phyloP scores from a whole-genome alignment of 2,113 vertebrate species.

The Kryptolebias marmoratus region DNA sequence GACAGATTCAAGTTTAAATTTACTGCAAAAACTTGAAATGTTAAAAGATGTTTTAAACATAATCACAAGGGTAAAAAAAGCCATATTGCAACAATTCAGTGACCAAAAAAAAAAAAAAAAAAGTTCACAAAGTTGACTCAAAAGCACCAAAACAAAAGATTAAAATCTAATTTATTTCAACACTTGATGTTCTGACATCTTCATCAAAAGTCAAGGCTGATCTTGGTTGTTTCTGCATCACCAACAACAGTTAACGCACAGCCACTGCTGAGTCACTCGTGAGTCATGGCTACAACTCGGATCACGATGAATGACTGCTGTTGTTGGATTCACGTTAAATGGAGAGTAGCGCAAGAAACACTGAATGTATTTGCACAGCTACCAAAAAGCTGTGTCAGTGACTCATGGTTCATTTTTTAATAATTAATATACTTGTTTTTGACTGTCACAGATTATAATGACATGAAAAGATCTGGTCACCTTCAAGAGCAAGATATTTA shows the following conservation, averaged over 20 bases:
- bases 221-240: background rate
- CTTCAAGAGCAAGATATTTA: too few species aligned
- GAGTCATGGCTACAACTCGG: slow-evolving; percentile 17
- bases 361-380: background rate
- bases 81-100: background rate
- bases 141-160: slow-evolving; percentile 2
- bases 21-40: too few species aligned
- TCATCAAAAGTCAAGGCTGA: slow-evolving; percentile 10
- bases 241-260: slow-evolving; percentile 13
- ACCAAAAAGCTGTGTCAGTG: background rate
- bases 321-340: slow-evolving; percentile 2
- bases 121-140: background rate
- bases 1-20: too few species aligned
- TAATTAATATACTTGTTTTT: too few species aligned
- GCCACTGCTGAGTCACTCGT: slow-evolving; percentile 15
- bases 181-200: background rate
- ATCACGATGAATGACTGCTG: slow-evolving; percentile 3
- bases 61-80: background rate
- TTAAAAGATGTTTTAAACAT: too few species aligned
- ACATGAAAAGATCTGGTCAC: too few species aligned
- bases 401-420: background rate
- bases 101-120: background rate
- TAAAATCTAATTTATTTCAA: background rate
- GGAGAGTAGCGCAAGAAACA: background rate
- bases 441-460: too few species aligned